phyloP scores from a whole-genome alignment of 2,113 vertebrate species.

The Fulmarus glacialis region DNA sequence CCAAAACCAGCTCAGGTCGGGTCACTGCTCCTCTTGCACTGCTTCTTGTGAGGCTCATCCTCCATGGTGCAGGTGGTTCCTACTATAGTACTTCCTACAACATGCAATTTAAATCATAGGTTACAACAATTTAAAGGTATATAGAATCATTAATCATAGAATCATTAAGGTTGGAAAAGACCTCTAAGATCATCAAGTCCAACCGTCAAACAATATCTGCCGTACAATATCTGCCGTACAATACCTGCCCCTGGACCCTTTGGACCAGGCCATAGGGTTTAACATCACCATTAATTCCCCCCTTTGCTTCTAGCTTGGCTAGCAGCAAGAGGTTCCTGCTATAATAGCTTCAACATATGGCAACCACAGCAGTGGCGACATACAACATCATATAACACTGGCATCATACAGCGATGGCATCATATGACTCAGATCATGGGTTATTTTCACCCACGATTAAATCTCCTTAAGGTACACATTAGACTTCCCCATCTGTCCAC shows the following conservation, averaged over 20 bases:
- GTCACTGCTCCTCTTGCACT: background rate
- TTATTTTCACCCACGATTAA: background rate
- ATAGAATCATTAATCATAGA: no score
- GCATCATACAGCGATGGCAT: background rate
- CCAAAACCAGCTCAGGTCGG: background rate
- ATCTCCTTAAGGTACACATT: background rate
- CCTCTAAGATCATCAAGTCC: no score
- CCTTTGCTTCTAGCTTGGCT: background rate
- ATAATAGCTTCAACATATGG: background rate
- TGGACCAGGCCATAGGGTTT: background rate
- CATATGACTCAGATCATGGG: background rate
- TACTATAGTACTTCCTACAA: background rate
- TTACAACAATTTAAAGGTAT: background rate
- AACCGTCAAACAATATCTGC: no score
- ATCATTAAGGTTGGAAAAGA: no score
- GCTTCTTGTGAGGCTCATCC: background rate
- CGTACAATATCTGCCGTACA: no score
- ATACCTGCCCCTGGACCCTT: background rate
- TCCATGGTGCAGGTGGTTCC: background rate
- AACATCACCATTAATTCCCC: background rate
- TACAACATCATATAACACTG: background rate
- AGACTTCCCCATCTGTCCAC: background rate
- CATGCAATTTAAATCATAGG: background rate
- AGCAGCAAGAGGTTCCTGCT: background rate
- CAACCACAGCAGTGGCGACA: background rate